A percentile compares a stretch with the other conserved stretches of the same genome.
Conservation (phyloP, 2,888 invertebrate species). For the Drosophila acutilabella region DNA sequence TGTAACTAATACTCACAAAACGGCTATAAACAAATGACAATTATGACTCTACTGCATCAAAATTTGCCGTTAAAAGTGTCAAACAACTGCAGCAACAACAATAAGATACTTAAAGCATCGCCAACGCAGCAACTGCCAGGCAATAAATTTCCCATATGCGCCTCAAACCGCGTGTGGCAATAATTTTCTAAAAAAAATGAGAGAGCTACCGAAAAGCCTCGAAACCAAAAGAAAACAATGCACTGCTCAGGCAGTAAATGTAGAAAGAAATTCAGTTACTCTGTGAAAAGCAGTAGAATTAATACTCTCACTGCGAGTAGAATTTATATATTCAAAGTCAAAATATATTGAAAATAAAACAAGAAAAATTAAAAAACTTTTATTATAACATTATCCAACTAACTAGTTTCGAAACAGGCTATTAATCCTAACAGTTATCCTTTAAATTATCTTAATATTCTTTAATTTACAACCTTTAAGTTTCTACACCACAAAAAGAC, state of each 20-base stretch:
- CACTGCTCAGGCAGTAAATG: conserved; percentile 9
- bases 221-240: conserved; percentile 47
- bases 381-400: no score
- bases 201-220: conserved; percentile 38
- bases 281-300: not conserved
- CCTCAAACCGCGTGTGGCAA: conserved; percentile 60
- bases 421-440: no score
- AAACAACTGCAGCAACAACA: conserved; percentile 7
- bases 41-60: conserved; percentile 56
- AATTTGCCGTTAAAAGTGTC: conserved; percentile 51
- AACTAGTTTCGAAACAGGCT: no score
- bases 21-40: conserved; percentile 55
- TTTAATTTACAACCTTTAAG: no score
- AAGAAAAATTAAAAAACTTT: no score
- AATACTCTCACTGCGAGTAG: conserved; percentile 3
- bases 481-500: no score
- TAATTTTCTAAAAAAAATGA: conserved; percentile 57
- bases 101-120: conserved; percentile 33
- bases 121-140: conserved; percentile 60
- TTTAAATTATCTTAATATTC: no score
- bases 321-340: not conserved
- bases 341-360: no score
- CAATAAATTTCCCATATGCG: conserved; percentile 67
- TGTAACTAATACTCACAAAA: conserved; percentile 30
- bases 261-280: not conserved